A percentile compares a stretch with the other conserved stretches of the same genome.
phyloP scores from a whole-genome alignment of 2,113 vertebrate species.

The Scomber japonicus region DNA sequence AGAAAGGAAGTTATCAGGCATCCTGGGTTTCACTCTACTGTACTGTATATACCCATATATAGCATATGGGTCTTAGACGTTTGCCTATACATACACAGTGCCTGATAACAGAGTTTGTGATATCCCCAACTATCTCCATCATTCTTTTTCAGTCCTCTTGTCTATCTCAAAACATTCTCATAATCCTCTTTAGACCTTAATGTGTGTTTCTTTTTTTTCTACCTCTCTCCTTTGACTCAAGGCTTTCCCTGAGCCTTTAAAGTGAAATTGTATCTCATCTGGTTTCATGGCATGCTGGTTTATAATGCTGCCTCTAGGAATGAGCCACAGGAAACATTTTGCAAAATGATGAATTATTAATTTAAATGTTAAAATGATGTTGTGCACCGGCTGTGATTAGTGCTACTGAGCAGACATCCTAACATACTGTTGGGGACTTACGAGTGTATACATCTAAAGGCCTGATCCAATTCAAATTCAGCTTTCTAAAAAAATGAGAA shows the following conservation, averaged over 20 bases:
- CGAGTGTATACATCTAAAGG: background rate
- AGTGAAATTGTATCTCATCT: no score
- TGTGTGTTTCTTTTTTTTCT: no score
- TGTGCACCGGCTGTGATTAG: background rate
- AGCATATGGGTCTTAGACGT: background rate
- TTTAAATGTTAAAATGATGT: background rate
- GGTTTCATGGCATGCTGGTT: no score
- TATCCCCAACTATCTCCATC: no score
- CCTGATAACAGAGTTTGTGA: no score
- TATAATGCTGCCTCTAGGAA: no score
- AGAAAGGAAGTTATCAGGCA: conserved; percentile 18
- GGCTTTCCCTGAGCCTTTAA: no score
- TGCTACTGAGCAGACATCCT: background rate
- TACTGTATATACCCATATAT: background rate
- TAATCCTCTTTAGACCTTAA: no score
- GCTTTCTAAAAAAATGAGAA: background rate
- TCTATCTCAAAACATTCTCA: no score
- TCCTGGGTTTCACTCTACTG: conserved; percentile 9
- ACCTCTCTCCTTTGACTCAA: no score
- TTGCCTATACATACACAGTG: background rate
- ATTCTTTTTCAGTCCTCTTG: no score
- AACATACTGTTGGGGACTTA: background rate
- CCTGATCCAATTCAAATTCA: conserved; percentile 11
- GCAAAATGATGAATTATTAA: background rate
- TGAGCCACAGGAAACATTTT: no score